Percentiles rank a stretch among this genome's conserved stretches.
These are phyloP conservation scores for Drosophila pseudotakahashii DNA, from an alignment of 2,888 invertebrate genomes.

Conservation along the genomic window DNA sequence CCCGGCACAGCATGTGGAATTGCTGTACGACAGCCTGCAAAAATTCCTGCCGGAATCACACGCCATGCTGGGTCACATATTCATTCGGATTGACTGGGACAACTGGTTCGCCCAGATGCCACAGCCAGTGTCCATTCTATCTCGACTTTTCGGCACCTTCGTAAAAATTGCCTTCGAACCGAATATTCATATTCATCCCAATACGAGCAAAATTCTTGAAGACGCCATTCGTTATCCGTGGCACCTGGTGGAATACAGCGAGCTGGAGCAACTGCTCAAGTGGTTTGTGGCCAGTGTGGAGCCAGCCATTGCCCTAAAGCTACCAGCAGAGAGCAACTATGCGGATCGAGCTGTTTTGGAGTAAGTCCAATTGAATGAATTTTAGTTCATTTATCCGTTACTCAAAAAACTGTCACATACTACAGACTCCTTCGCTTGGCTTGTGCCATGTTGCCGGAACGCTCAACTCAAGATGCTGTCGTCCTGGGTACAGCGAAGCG, in stretches of 20 bases:
- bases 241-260: constrained; percentile 87
- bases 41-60: constrained; percentile 89
- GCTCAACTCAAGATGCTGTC: constrained; percentile 52
- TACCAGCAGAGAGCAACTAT: constrained; percentile 85
- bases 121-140: constrained; percentile 85
- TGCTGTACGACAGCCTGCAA: constrained; percentile 86
- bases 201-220: constrained; percentile 85
- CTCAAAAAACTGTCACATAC: too few relatives aligned
- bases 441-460: constrained; percentile 78
- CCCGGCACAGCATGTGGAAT: constrained; percentile 87
- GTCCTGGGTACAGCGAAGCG: constrained; percentile 80
- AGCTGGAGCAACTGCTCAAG: constrained; percentile 88
- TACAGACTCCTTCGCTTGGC: constrained; percentile 76
- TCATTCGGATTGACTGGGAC: constrained; percentile 89
- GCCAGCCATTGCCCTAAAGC: constrained; percentile 87
- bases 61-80: constrained; percentile 89
- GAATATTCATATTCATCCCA: constrained; percentile 87
- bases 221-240: constrained; percentile 88
- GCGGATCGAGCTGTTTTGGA: constrained; percentile 87
- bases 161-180: constrained; percentile 90
- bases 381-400: too few relatives aligned
- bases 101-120: constrained; percentile 85
- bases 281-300: constrained; percentile 91
- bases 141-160: constrained; percentile 88
- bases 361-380: constrained; percentile 81